Conservation (phyloP, 2,888 invertebrate species). For the Torymus tubicola region DNA sequence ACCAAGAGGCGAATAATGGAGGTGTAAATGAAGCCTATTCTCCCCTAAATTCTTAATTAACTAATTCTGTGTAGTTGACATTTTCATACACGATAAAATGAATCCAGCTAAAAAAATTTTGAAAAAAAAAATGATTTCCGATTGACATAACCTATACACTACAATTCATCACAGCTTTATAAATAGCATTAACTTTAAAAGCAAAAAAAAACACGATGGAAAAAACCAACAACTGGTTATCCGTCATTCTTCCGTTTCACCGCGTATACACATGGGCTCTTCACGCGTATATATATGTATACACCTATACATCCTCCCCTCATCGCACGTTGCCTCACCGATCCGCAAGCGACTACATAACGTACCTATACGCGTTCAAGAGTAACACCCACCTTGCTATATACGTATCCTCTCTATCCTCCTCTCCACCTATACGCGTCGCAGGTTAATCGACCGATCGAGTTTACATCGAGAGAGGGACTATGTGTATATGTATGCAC, state of each 20-base stretch:
- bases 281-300: too few relatives aligned
- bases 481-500: conserved; percentile 44
- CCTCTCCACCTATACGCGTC: conserved; percentile 10
- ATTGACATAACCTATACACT: too few relatives aligned
- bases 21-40: conserved; percentile 43
- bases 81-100: conserved; percentile 24
- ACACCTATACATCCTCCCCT: too few relatives aligned
- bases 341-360: too few relatives aligned
- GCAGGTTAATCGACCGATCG: conserved; percentile 57
- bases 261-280: too few relatives aligned
- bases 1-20: conserved; percentile 9
- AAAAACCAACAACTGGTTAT: too few relatives aligned
- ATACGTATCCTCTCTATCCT: not conserved
- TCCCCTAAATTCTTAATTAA: conserved; percentile 39
- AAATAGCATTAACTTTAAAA: too few relatives aligned
- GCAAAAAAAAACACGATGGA: too few relatives aligned
- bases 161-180: too few relatives aligned
- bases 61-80: conserved; percentile 38
- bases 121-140: too few relatives aligned
- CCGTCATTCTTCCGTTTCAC: too few relatives aligned
- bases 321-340: not conserved
- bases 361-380: not conserved
- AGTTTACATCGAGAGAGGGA: conserved; percentile 52
- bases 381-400: conserved; percentile 5
- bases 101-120: too few relatives aligned